Evolutionary conservation across 2,888 invertebrate genomes (phyloP).

Genomic region (Drosophila gaucha): DNA sequence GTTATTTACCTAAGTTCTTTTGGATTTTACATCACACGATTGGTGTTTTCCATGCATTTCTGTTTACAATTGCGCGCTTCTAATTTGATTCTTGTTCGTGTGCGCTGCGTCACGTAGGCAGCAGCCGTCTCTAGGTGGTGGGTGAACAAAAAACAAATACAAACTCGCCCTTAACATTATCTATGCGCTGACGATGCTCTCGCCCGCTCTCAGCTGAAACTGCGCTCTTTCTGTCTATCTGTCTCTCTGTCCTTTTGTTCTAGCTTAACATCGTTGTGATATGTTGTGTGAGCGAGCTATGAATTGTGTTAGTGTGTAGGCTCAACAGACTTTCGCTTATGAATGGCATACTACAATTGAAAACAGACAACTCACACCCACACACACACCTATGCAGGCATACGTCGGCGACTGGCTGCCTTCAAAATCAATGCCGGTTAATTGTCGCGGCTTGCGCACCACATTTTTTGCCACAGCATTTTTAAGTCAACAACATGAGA

Average conservation of each 20-base stretch:
- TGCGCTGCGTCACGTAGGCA: conserved; percentile 69
- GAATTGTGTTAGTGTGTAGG: conserved; percentile 19
- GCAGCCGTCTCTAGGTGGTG: conserved; percentile 6
- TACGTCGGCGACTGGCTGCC: conserved; percentile 48
- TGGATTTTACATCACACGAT: conserved; percentile 28
- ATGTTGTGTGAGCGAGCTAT: conserved; percentile 14
- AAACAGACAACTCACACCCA: conserved; percentile 39
- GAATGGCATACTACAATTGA: conserved; percentile 40
- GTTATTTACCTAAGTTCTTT: neutral
- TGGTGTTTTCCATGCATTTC: conserved; percentile 26
- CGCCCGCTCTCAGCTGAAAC: conserved; percentile 5
- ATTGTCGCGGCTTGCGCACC: conserved; percentile 59
- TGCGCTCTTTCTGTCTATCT: too few relatives aligned
- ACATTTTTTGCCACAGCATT: conserved; percentile 31
- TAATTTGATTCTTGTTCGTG: conserved; percentile 39
- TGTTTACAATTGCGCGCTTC: conserved; percentile 53
- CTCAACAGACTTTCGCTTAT: conserved; percentile 54
- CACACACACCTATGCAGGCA: neutral
- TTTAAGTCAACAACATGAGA: conserved; percentile 41
- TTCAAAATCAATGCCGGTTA: conserved; percentile 73
- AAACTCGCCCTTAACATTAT: conserved; percentile 49
- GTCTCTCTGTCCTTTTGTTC: conserved; percentile 13
- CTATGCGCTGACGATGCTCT: conserved; percentile 36
- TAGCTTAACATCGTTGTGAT: too few relatives aligned
- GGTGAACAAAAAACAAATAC: conserved; percentile 14